phyloP scores from a whole-genome alignment of 2,797 vertebrate genomes.

The Apodemus agrarius region DNA sequence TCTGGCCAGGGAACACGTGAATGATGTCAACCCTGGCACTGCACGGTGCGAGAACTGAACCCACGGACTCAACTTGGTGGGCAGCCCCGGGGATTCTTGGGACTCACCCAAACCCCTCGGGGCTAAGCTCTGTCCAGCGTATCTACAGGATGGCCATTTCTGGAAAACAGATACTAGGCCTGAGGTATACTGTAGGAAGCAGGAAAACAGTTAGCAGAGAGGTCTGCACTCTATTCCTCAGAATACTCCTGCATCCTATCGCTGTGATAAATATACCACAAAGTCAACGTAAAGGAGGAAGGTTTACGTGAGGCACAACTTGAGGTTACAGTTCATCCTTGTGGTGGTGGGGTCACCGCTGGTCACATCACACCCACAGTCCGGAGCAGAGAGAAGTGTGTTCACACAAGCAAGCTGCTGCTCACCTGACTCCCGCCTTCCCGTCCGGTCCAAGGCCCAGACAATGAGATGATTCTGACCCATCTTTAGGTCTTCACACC shows the following conservation, averaged over 20 bases:
- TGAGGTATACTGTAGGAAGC: no score
- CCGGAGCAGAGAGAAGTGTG: not conserved
- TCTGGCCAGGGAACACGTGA: rapidly evolving
- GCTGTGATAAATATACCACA: not conserved
- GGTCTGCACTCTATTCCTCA: not conserved
- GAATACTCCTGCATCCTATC: no score
- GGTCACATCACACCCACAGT: not conserved
- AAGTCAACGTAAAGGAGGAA: not conserved
- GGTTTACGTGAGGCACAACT: not conserved
- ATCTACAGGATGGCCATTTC: rapidly evolving
- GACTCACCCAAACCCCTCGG: not conserved
- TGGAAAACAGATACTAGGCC: rapidly evolving
- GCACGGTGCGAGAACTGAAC: rapidly evolving
- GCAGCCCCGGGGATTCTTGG: rapidly evolving
- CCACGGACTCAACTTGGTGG: rapidly evolving
- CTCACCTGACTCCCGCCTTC: not conserved
- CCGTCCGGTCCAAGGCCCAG: not conserved
- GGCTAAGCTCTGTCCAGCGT: no score
- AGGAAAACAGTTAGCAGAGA: rapidly evolving
- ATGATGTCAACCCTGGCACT: rapidly evolving
- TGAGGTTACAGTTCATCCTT: not conserved
- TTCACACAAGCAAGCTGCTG: not conserved
- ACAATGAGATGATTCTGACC: not conserved
- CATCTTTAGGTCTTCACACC: not conserved
- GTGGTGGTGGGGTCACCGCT: not conserved